These are phyloP conservation scores for Pandemis heparana DNA, from an alignment of 2,888 invertebrate genomes.

Conservation along the genomic window DNA sequence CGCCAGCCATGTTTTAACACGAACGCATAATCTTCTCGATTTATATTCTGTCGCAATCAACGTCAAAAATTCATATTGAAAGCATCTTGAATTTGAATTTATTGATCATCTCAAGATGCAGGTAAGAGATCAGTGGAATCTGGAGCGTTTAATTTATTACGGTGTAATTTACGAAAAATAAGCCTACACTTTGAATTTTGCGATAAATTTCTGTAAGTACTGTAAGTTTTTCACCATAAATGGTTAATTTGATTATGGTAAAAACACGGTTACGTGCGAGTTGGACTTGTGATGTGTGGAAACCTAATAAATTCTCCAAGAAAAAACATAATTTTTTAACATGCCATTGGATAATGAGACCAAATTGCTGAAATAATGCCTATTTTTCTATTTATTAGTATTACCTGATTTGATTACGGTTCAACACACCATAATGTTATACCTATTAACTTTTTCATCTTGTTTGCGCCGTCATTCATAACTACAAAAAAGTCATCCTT, in stretches of 20 bases:
- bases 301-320: too few relatives aligned
- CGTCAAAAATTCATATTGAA: slow-evolving; percentile 34
- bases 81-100: slow-evolving; percentile 21
- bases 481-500: slow-evolving; percentile 3
- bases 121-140: slow-evolving; percentile 20
- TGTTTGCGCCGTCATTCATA: slow-evolving; percentile 10
- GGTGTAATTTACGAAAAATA: neutral
- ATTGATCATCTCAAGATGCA: slow-evolving; percentile 18
- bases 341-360: too few relatives aligned
- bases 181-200: neutral
- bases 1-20: slow-evolving; percentile 25
- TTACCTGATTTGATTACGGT: neutral
- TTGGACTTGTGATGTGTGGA: too few relatives aligned
- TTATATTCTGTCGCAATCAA: slow-evolving; percentile 35
- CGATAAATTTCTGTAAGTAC: neutral
- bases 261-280: too few relatives aligned
- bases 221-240: too few relatives aligned
- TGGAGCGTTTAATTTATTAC: neutral
- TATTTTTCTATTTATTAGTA: neutral
- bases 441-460: neutral
- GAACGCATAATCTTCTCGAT: slow-evolving; percentile 28
- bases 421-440: neutral
- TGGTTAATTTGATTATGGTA: too few relatives aligned
- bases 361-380: neutral
- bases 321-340: too few relatives aligned